Evolutionary conservation across 1,140 invertebrate species (phyloP).

Genomic region (Neuroterus valhalla): DNA sequence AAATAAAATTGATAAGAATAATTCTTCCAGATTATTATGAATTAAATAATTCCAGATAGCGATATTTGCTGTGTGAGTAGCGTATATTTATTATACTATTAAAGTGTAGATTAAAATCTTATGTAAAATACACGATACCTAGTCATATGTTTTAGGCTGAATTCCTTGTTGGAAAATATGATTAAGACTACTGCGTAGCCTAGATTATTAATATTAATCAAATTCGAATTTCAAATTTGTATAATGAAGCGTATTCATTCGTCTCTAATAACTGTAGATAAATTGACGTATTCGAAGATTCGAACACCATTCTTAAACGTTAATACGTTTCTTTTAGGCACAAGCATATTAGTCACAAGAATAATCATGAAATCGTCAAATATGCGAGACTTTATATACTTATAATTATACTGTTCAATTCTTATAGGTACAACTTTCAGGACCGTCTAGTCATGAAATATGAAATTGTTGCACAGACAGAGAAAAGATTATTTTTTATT

Average conservation of each 20-base stretch:
- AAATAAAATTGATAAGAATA: not conserved
- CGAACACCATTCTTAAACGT: constrained; percentile 13
- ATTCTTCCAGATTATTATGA: not conserved
- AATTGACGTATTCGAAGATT: constrained; percentile 4
- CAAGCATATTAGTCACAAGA: constrained; percentile 18
- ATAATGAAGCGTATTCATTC: not conserved
- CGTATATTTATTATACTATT: not conserved
- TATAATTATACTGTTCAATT: constrained; percentile 19
- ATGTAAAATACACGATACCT: constrained; percentile 12
- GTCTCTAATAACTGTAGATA: not conserved
- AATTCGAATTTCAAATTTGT: not conserved
- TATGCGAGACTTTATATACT: constrained; percentile 12
- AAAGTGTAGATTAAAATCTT: constrained; percentile 8
- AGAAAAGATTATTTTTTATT: not conserved
- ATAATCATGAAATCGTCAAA: constrained; percentile 1
- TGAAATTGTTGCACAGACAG: not conserved
- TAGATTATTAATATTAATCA: not conserved
- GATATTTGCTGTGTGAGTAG: constrained; percentile 4
- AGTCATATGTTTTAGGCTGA: not conserved
- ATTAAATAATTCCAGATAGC: constrained; percentile 1
- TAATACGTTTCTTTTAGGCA: constrained; percentile 5
- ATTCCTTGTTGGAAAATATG: not conserved
- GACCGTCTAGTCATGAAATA: not conserved
- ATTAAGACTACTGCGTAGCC: too few species aligned
- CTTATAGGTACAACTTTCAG: not conserved